Base-by-base conservation (phyloP, 2,797 vertebrate species). In the Phylloscopus collybita region DNA sequence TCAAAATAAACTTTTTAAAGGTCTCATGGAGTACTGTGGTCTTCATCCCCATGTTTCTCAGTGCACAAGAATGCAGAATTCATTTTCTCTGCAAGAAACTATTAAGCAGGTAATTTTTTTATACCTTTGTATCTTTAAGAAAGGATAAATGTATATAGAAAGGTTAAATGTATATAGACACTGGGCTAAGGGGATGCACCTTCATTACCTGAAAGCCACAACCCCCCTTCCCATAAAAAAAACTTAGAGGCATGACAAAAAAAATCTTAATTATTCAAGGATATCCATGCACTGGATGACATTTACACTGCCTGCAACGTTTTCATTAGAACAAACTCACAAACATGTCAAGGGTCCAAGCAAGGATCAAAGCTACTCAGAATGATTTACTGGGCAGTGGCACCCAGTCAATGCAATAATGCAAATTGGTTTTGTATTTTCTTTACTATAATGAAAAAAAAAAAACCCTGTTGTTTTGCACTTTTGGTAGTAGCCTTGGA, bases 401-500 rank as follows among this genome's bases (percentile, higher is more conserved):
- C 42, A 45, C 13, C 45, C 51, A 71, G 23, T 38, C 45, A 69
- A 5, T 18, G 9, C 5, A 40, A 11, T 19, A n/a, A 56, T 2
- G 3, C 59, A 42, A 20, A 54, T 0, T 61, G 40, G 0, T 10
- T 53, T 59, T 47, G 6, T 16, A 10, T 45, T 29, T 69, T 36
- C 10, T 47, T 40, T 59, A 42, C 54, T 40, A 4, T 25, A 49
- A 67, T n/a, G 47, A 51, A 64, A n/a, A 34, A 51, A 64, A n/a
- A 34, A 34, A 54, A 73, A 23, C 5, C 3, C 6, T 34, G 6
- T 1, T 49, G 22, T 32, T 94, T 70, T 73, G 67, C 56, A 69
- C 13, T 72, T 57, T 87, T 51, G 73, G 47, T 42, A 16, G 44
- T 15, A 60, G 74, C 32, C n/a, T 42, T 69, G 71, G 59, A 88